These are phyloP conservation scores for Lagria hirta DNA, from an alignment of 2,888 invertebrate genomes.

Conservation along the genomic window DNA sequence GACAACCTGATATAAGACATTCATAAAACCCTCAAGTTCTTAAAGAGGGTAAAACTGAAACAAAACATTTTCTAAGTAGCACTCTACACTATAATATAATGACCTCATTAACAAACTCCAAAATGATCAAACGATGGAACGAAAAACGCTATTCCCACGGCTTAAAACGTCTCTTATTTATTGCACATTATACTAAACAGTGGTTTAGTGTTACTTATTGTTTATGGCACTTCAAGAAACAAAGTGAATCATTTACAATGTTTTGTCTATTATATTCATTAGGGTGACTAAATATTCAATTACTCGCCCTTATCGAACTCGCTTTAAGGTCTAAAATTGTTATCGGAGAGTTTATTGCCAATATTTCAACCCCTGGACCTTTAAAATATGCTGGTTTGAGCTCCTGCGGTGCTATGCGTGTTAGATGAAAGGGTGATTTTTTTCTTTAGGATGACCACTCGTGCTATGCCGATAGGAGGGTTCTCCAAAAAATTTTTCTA, in stretches of 20 bases:
- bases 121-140: slow-evolving; percentile 44
- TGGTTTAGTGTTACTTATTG: slow-evolving; percentile 55
- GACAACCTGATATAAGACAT: too few species aligned
- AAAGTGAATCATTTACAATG: slow-evolving; percentile 54
- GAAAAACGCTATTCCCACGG: slow-evolving; percentile 46
- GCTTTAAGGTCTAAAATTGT: slow-evolving; percentile 32
- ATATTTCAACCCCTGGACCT: slow-evolving; percentile 33
- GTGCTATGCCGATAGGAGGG: too few species aligned
- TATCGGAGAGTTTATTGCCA: slow-evolving; percentile 40
- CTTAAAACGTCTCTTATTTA: slow-evolving; percentile 45
- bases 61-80: too few species aligned
- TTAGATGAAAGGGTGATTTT: slow-evolving; percentile 41
- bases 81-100: too few species aligned
- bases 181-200: slow-evolving; percentile 49
- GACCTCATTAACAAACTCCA: too few species aligned
- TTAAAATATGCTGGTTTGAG: slow-evolving; percentile 37
- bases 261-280: slow-evolving; percentile 49
- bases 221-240: slow-evolving; percentile 53
- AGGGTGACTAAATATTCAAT: slow-evolving; percentile 30
- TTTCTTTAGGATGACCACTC: slow-evolving; percentile 43
- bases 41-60: too few species aligned
- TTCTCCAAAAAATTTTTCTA: too few species aligned
- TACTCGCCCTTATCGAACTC: slow-evolving; percentile 16
- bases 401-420: slow-evolving; percentile 41
- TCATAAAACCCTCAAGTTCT: too few species aligned